Conservation (phyloP, 2,797 vertebrate genomes). For the Gymnoscopelus braueri region DNA sequence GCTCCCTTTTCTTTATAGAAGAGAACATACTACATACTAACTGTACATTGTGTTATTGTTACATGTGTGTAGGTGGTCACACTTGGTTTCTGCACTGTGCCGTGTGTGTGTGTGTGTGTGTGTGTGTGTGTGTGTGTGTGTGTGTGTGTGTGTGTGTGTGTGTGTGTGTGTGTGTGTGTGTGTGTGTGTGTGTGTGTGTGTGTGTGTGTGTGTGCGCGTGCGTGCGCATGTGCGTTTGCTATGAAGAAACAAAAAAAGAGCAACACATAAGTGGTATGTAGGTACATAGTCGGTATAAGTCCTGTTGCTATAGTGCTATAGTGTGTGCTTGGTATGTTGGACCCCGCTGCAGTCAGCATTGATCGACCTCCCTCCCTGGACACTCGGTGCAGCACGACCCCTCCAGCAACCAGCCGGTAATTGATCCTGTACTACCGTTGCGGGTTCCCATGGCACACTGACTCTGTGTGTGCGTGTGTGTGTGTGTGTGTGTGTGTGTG, state of each 20-base stretch:
- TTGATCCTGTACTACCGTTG: slow-evolving; percentile 77
- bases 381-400: slow-evolving; percentile 72
- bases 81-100: slow-evolving; percentile 37
- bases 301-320: slow-evolving; percentile 40
- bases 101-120: not conserved
- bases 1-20: slow-evolving; percentile 23
- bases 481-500: slow-evolving; percentile 29
- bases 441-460: slow-evolving; percentile 61
- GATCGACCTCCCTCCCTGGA: slow-evolving; percentile 73
- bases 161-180: too few relatives aligned
- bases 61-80: slow-evolving; percentile 36
- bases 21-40: too few relatives aligned
- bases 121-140: too few relatives aligned
- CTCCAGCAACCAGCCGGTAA: slow-evolving; percentile 80
- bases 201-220: too few relatives aligned
- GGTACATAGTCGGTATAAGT: slow-evolving; percentile 41
- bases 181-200: too few relatives aligned
- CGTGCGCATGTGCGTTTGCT: not conserved
- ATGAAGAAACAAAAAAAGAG: slow-evolving; percentile 19
- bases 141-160: too few relatives aligned
- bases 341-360: slow-evolving; percentile 72
- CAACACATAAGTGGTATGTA: slow-evolving; percentile 34
- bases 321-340: slow-evolving; percentile 55
- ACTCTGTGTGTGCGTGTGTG: slow-evolving; percentile 57
- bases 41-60: slow-evolving; percentile 30